These are phyloP conservation scores for Portunus trituberculatus DNA, from an alignment of 1,140 invertebrate species.

Conservation along the genomic window DNA sequence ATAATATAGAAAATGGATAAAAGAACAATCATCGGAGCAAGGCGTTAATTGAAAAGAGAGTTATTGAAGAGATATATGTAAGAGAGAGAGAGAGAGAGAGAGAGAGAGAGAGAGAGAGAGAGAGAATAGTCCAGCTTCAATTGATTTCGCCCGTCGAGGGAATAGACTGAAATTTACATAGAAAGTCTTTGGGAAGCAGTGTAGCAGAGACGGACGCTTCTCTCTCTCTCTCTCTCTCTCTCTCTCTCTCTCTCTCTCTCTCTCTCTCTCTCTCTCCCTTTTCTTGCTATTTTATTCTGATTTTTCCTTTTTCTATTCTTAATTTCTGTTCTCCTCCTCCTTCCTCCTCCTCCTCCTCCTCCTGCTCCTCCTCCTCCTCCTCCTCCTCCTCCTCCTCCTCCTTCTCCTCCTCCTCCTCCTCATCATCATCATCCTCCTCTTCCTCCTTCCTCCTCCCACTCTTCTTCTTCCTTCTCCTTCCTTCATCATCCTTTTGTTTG, in stretches of 20 bases:
- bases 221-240: not conserved
- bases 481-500: not conserved
- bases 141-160: not conserved
- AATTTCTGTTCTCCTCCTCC: not conserved
- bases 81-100: slow-evolving; percentile 17
- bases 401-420: not conserved
- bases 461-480: too few species aligned
- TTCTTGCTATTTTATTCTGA: not conserved
- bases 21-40: too few species aligned
- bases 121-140: not conserved
- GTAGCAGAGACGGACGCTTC: not conserved
- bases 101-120: not conserved
- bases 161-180: not conserved
- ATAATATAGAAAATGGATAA: too few species aligned
- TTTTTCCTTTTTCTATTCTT: not conserved
- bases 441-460: not conserved
- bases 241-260: not conserved
- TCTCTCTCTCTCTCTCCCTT: not conserved
- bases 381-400: too few species aligned
- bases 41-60: too few species aligned
- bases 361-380: not conserved
- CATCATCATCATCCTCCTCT: not conserved
- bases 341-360: not conserved
- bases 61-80: too few species aligned
- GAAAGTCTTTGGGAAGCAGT: not conserved